Percentiles rank a stretch among this genome's conserved stretches.
phyloP scores from a whole-genome alignment of 1,140 invertebrate species.

The Drosophila neocordata region DNA sequence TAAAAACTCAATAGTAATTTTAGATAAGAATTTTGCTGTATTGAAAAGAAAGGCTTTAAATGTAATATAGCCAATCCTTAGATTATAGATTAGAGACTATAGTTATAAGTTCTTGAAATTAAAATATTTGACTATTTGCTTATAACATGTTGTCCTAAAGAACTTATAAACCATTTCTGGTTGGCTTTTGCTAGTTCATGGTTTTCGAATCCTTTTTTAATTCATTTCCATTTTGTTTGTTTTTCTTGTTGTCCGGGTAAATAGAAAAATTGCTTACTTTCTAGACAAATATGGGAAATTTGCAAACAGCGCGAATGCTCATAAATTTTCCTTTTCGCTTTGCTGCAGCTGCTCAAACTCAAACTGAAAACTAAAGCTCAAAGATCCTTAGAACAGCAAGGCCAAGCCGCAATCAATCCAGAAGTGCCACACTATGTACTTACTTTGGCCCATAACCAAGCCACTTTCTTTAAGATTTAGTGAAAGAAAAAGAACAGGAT shows the following conservation, averaged over 20 bases:
- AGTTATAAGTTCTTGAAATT: no score
- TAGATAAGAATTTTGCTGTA: not conserved
- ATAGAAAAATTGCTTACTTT: slow-evolving; percentile 3
- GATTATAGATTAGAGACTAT: no score
- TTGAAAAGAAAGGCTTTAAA: no score
- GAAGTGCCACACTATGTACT: slow-evolving; percentile 33
- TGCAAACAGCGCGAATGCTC: slow-evolving; percentile 41
- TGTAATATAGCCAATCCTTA: no score
- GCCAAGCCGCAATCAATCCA: slow-evolving; percentile 33
- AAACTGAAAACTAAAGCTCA: slow-evolving; percentile 8
- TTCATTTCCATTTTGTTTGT: not conserved
- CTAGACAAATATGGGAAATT: slow-evolving; percentile 16
- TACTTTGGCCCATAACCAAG: slow-evolving; percentile 51
- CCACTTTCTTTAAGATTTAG: slow-evolving; percentile 44
- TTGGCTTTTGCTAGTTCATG: no score
- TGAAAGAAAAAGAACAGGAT: not conserved
- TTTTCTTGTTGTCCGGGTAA: not conserved
- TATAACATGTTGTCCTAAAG: no score
- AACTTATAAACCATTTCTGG: no score
- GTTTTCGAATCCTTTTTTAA: not conserved
- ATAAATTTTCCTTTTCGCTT: slow-evolving; percentile 64
- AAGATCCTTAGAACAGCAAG: slow-evolving; percentile 25
- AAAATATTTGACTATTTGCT: no score
- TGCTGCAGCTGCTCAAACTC: slow-evolving; percentile 15
- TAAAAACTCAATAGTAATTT: not conserved